Evolutionary conservation across 2,113 vertebrate species (phyloP).

Genomic region (Deroptyus accipitrinus): DNA sequence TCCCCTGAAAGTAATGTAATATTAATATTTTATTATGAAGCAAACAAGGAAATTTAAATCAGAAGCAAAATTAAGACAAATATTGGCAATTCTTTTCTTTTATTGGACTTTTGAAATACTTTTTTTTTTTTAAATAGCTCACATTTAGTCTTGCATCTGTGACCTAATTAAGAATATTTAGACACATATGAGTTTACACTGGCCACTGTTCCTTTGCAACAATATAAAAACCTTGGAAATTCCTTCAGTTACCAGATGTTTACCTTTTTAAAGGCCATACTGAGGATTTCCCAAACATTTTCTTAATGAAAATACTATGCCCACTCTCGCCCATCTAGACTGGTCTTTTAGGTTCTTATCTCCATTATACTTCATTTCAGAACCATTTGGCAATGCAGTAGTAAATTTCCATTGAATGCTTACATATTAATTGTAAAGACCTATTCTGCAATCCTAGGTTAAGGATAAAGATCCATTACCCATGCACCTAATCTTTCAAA

Average conservation of each 20-base stretch:
- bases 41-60: neutral
- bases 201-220: neutral
- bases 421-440: neutral
- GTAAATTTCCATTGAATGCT: neutral
- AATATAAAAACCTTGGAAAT: neutral
- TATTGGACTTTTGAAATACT: neutral
- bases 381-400: neutral
- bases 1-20: neutral
- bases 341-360: neutral
- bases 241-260: neutral
- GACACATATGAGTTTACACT: neutral
- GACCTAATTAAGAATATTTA: neutral
- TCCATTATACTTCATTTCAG: neutral
- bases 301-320: neutral
- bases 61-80: neutral
- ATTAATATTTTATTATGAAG: neutral
- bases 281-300: neutral
- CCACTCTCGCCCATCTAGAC: neutral
- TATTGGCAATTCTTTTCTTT: neutral
- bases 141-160: neutral
- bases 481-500: neutral
- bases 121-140: neutral
- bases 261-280: neutral
- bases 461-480: neutral
- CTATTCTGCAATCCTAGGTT: neutral